Base-by-base conservation (phyloP, 2,888 invertebrate species). In the Rhingia rostrata region DNA sequence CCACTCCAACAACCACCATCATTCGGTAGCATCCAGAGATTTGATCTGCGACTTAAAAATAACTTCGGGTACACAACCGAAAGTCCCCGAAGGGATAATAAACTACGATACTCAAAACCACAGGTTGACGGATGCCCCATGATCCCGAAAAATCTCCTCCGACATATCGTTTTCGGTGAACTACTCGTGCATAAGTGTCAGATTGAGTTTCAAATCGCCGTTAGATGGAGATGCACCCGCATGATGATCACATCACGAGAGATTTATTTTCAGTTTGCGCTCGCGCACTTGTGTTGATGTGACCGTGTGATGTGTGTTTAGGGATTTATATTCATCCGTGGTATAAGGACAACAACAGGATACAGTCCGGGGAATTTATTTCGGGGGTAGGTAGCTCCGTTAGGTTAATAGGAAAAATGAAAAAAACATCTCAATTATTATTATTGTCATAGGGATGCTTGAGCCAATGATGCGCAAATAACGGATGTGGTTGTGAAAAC, bases 401-500 rank as follows among this genome's bases (percentile, higher is more conserved):
- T 41, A 63, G 60, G 43, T 47, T 72, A 33, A 2, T 32, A 49
- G 9, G 32, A 37, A 35, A 67, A 22, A 22, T 2, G 22, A 22
- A 22, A 22, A 22, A 22, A 60, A 54, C 60, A 67, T 66, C 66
- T 73, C 73, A 73, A 77, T 66, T 81, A 72, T 47, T 75, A 61
- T 39, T 43, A 39, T 43, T 73, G 54, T 64, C 39, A 49, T 12
- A 61, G 22, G 3, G 49, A 60, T 73, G 60, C 47, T 54, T 70
- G 77, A 41, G 9, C 53, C 66, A 51, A 12, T 66, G 77, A 54
- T 81, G 81, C 66, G 66, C 77, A 77, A 72, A 77, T 72, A 82
- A 82, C 82, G 82, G 82, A 78, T 72, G 72, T 56, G 80, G 67
- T 81, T 81, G 74, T 74, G 69, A 81, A 81, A 74, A 81, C 80